These are phyloP conservation scores for Xerus inauris DNA, from an alignment of 2,113 vertebrate genomes.

Conservation along the genomic window DNA sequence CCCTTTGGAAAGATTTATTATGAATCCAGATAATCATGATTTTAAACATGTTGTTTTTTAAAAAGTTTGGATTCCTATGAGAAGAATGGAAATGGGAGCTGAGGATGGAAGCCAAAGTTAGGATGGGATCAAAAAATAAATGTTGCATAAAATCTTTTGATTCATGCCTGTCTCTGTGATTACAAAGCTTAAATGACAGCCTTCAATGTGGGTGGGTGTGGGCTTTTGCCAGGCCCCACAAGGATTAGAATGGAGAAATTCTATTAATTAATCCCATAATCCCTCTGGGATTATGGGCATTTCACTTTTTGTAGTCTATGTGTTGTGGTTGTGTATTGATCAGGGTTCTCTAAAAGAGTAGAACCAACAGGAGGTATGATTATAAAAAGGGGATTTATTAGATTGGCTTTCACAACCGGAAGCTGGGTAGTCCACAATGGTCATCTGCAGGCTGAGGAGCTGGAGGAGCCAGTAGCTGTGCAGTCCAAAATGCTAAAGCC, in stretches of 20 bases:
- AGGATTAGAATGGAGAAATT: not conserved
- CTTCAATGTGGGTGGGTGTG: not conserved
- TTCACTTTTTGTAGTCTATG: not conserved
- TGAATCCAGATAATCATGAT: constrained; percentile 20
- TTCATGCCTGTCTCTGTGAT: not conserved
- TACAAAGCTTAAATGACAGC: not conserved
- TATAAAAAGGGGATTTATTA: too few species aligned
- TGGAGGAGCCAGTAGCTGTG: too few species aligned
- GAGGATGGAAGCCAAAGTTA: constrained; percentile 60
- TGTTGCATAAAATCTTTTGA: constrained; percentile 15
- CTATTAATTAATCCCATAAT: too few species aligned
- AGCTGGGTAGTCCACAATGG: too few species aligned
- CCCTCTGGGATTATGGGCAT: not conserved
- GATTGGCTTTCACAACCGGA: too few species aligned
- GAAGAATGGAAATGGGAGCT: constrained; percentile 20
- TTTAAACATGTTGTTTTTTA: constrained; percentile 54
- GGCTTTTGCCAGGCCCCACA: not conserved
- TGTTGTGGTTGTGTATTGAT: not conserved
- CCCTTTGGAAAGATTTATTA: not conserved
- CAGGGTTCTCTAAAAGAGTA: too few species aligned
- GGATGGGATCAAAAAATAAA: constrained; percentile 56
- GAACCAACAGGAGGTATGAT: too few species aligned
- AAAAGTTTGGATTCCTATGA: constrained; percentile 44
- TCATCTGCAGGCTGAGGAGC: too few species aligned
- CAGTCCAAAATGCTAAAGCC: too few species aligned